Base-by-base conservation (phyloP, 2,797 vertebrate genomes). In the Bradypodion pumilum region DNA sequence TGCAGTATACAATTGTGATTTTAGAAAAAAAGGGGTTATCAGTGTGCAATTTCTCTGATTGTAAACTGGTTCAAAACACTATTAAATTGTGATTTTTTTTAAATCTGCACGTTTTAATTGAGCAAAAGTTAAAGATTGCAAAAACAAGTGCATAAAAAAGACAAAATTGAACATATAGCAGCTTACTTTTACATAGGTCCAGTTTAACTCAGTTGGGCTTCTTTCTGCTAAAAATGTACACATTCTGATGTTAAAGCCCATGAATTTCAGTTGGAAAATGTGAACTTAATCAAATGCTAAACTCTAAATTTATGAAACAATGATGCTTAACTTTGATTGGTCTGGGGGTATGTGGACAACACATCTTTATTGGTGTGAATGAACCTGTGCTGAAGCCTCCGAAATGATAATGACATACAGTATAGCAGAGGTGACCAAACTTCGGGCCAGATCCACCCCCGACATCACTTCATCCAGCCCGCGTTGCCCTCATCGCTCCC, bases 341-440 rank as follows among this genome's bases (percentile, higher is more conserved):
- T 1, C 40, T 49, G 40, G 19, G 8, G n/a, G 60, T 8, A 40
- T 21, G 15, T 44, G 59, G 5, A 29, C 12, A 27, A 19, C 37
- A 60, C n/a, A 40, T 0, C 6, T 81, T 72, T 60, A 13, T 1
- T 40, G 32, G 88, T 16, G 8, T 8, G 56, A 79, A 40, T 73
- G 75, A 62, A 62, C 2, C 73, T 88, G 79, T 66, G 46, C 4
- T 81, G 56, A 80, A 70, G 25, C 78, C 83, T 40, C 8, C 60
- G 80, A 25, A 13, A 60, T 81, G 44, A 86, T 88, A 88, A 15
- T 73, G 5, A 27, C n/a, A n/a, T n/a, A n/a, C n/a, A n/a, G n/a
- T n/a, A n/a, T n/a, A n/a, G n/a, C n/a, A n/a, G n/a, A n/a, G n/a
- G n/a, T n/a, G n/a, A n/a, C n/a, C n/a, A n/a, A n/a, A n/a, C n/a